phyloP scores from a whole-genome alignment of 2,888 invertebrate species.

The Polydrusus tereticollis region DNA sequence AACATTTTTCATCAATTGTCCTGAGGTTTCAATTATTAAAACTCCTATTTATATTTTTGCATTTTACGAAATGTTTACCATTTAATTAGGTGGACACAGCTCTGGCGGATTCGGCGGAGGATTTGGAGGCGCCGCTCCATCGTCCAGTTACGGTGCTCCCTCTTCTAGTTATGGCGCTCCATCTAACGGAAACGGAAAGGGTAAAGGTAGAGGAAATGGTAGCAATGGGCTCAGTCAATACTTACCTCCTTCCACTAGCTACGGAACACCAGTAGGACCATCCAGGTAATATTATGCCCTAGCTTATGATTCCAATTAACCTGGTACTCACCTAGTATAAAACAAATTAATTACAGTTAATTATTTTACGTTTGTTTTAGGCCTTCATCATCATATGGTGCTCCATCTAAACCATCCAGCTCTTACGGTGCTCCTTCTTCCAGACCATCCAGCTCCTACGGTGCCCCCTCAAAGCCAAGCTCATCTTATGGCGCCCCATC shows the following conservation, averaged over 20 bases:
- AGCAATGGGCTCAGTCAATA: constrained; percentile 48
- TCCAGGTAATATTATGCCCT: constrained; percentile 55
- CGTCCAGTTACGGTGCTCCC: constrained; percentile 60
- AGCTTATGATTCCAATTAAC: constrained; percentile 37
- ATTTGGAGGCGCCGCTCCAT: constrained; percentile 48
- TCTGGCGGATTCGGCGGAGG: constrained; percentile 12
- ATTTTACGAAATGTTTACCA: constrained; percentile 10
- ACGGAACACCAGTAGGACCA: constrained; percentile 65
- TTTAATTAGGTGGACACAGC: background rate
- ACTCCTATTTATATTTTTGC: background rate
- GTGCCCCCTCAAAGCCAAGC: constrained; percentile 56
- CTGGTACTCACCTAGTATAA: background rate
- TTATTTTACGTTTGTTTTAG: constrained; percentile 58
- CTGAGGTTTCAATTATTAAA: background rate
- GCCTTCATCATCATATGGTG: constrained; percentile 55
- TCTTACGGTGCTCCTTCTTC: constrained; percentile 66
- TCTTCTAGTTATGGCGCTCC: constrained; percentile 65
- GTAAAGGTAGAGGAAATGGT: constrained; percentile 49
- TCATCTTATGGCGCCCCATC: constrained; percentile 64
- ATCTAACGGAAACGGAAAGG: constrained; percentile 57
- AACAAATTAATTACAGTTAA: no score
- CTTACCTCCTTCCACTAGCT: constrained; percentile 59
- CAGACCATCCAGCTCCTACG: constrained; percentile 57
- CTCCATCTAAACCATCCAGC: constrained; percentile 55
- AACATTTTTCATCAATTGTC: background rate